Conservation (phyloP, 2,113 vertebrate species). For the Capricornis sumatraensis region DNA sequence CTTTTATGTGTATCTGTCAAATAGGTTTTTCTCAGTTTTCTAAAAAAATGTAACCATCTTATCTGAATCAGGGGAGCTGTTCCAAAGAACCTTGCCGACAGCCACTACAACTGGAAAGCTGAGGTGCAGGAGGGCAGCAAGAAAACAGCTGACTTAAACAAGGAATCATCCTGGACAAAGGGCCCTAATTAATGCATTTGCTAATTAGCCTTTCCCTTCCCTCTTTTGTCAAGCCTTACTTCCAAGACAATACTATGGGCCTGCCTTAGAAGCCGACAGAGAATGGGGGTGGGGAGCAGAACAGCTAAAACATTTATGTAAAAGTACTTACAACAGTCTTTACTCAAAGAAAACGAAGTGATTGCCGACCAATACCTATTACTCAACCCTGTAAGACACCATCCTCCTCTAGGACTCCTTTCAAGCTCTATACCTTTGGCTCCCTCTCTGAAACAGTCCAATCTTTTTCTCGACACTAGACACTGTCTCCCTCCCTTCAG, state of each 20-base stretch:
- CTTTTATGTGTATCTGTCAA: neutral
- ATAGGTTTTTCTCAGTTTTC: slow-evolving; percentile 9
- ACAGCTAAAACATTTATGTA: neutral
- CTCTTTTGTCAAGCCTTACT: slow-evolving; percentile 51
- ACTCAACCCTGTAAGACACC: neutral
- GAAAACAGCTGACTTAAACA: slow-evolving; percentile 51
- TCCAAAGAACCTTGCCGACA: neutral
- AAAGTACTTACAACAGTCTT: slow-evolving; percentile 7
- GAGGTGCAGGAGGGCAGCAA: neutral
- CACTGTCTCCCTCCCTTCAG: neutral
- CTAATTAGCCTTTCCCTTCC: slow-evolving; percentile 60
- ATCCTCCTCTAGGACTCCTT: neutral
- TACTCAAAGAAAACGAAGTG: slow-evolving; percentile 9
- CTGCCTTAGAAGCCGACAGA: neutral
- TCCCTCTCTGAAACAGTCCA: slow-evolving; percentile 28
- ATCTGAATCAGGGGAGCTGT: neutral
- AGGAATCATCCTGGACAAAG: slow-evolving; percentile 51
- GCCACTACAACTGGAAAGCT: slow-evolving; percentile 19
- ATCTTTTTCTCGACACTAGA: neutral
- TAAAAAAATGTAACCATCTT: neutral
- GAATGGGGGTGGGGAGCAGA: neutral
- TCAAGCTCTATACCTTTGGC: neutral
- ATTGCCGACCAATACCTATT: neutral
- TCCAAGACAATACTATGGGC: slow-evolving; percentile 31
- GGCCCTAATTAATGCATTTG: slow-evolving; percentile 61